These are phyloP conservation scores for Champsocephalus esox DNA, from an alignment of 2,797 vertebrate species.

Conservation along the genomic window DNA sequence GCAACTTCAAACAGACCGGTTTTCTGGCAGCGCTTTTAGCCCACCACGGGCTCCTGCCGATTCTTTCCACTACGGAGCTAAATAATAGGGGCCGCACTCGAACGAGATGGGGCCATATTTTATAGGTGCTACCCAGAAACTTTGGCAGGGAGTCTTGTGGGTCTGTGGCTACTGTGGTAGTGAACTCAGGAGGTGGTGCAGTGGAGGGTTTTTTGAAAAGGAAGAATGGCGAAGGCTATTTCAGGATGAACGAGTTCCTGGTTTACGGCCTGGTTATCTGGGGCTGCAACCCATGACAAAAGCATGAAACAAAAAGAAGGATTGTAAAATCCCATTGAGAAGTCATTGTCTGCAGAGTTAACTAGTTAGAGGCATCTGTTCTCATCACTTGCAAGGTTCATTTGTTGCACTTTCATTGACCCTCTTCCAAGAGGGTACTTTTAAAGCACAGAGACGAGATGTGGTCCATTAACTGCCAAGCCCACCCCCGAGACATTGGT, in stretches of 20 bases:
- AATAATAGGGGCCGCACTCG: conserved; percentile 71
- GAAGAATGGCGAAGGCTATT: conserved; percentile 70
- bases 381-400: conserved; percentile 22
- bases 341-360: conserved; percentile 42
- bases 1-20: conserved; percentile 68
- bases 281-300: conserved; percentile 63
- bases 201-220: conserved; percentile 39
- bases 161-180: conserved; percentile 68
- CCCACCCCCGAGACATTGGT: conserved; percentile 18
- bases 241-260: conserved; percentile 63
- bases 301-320: conserved; percentile 42
- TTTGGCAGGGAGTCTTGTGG: conserved; percentile 64
- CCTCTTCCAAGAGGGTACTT: conserved; percentile 33
- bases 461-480: conserved; percentile 39
- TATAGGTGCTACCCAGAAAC: conserved; percentile 76
- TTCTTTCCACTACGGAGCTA: conserved; percentile 76
- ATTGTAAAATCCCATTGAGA: conserved; percentile 47
- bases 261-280: conserved; percentile 69
- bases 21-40: conserved; percentile 54
- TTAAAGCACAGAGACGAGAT: conserved; percentile 23
- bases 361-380: conserved; percentile 27
- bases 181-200: conserved; percentile 60
- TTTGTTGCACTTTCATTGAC: conserved; percentile 56
- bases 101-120: conserved; percentile 68
- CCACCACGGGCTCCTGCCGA: conserved; percentile 62